These are phyloP conservation scores for Hydractinia echinata DNA, from an alignment of 30 jellyfish, hydroid and myxozoan genomes.

Conservation along the genomic window DNA sequence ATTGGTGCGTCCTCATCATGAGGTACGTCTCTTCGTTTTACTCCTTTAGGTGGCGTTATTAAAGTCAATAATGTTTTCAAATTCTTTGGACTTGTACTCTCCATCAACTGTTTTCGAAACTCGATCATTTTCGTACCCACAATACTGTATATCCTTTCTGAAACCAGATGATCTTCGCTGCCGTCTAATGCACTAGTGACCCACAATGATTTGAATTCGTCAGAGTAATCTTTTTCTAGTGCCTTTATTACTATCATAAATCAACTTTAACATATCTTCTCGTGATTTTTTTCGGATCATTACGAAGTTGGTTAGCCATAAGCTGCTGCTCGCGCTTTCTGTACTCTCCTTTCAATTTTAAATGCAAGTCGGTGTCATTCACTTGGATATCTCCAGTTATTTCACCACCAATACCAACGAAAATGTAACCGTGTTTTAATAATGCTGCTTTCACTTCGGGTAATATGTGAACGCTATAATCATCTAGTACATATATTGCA, in stretches of 20 bases:
- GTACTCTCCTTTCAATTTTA: constrained; percentile 25
- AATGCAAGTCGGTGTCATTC: constrained; percentile 48
- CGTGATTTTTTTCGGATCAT: constrained; percentile 33
- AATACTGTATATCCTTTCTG: background rate
- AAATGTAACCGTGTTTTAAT: constrained; percentile 47
- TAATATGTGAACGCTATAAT: constrained; percentile 56
- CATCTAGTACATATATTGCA: constrained; percentile 62
- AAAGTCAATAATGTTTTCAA: too few relatives aligned
- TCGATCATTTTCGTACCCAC: background rate
- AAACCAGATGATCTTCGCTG: background rate
- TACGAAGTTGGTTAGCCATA: constrained; percentile 23
- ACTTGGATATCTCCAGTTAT: constrained; percentile 49
- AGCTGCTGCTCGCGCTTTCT: constrained; percentile 33
- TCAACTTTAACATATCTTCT: constrained; percentile 48
- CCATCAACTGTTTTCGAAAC: background rate
- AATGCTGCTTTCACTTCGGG: constrained; percentile 57
- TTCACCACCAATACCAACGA: constrained; percentile 71
- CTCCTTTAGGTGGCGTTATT: too few relatives aligned
- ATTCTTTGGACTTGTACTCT: background rate
- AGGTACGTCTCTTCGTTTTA: too few relatives aligned
- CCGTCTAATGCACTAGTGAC: background rate
- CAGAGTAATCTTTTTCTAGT: too few relatives aligned
- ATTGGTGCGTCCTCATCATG: too few relatives aligned
- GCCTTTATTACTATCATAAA: constrained; percentile 3
- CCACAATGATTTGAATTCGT: too few relatives aligned